phyloP scores from a whole-genome alignment of 2,797 vertebrate species.

The Lerista edwardsae region DNA sequence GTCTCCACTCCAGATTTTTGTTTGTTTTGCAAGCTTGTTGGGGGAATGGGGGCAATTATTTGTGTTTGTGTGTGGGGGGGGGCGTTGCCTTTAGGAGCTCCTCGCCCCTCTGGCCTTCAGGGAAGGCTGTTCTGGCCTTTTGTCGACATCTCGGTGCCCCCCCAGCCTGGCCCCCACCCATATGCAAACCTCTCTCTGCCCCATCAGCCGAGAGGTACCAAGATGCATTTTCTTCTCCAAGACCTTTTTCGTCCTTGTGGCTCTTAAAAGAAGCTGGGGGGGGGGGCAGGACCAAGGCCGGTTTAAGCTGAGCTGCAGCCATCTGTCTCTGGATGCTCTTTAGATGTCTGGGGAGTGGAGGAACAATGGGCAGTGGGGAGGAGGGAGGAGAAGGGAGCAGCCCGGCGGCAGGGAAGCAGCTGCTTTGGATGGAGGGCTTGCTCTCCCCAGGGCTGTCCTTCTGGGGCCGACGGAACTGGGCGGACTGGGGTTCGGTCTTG shows the following conservation, averaged over 20 bases:
- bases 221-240: constrained; percentile 1
- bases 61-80: too few species aligned
- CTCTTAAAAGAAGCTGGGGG: constrained; percentile 12
- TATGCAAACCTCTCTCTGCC: neutral
- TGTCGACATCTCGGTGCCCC: too few species aligned
- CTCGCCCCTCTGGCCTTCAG: neutral
- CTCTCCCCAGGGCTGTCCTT: too few species aligned
- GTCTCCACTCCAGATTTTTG: constrained; percentile 26
- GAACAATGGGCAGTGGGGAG: constrained; percentile 49
- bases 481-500: constrained; percentile 15
- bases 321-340: constrained; percentile 69
- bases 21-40: neutral
- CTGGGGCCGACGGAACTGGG: neutral
- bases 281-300: constrained; percentile 28
- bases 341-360: constrained; percentile 56
- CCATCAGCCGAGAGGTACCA: neutral
- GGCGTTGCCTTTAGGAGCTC: neutral
- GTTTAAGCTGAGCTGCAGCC: constrained; percentile 62
- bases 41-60: neutral
- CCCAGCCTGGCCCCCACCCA: too few species aligned
- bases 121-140: too few species aligned
- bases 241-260: constrained; percentile 35
- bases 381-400: constrained; percentile 13
- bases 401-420: constrained; percentile 32
- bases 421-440: neutral